Percentiles rank a stretch among this genome's conserved stretches.
Evolutionary conservation across 2,113 vertebrate genomes (phyloP).

Genomic region (Oreochromis tanganicae): DNA sequence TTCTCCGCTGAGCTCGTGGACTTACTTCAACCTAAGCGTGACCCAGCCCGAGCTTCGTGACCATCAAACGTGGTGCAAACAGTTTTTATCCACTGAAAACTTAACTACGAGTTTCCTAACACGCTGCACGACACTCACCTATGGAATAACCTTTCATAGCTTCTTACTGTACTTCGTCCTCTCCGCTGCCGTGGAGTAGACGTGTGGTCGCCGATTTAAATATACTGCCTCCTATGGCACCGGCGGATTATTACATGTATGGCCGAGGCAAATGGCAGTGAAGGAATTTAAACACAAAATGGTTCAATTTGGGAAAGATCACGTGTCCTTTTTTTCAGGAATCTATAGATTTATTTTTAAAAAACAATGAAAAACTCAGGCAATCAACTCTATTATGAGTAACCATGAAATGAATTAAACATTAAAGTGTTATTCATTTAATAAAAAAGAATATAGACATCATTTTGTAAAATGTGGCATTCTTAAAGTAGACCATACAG

Average conservation of each 20-base stretch:
- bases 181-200: not conserved
- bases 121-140: conserved; percentile 28
- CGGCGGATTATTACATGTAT: not conserved
- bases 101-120: fast-evolving
- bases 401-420: fast-evolving
- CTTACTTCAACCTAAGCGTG: not conserved
- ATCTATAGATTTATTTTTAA: not conserved
- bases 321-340: not conserved
- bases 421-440: not conserved
- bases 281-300: not conserved
- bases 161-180: not conserved
- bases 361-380: not conserved
- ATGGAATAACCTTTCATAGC: conserved; percentile 19
- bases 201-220: not conserved
- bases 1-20: not conserved
- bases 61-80: fast-evolving
- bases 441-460: not conserved
- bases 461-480: not conserved
- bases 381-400: not conserved
- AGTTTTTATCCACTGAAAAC: not conserved
- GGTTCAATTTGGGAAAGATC: not conserved
- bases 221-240: conserved; percentile 19
- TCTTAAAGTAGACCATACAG: not conserved
- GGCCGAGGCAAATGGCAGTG: not conserved
- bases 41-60: too few relatives aligned